Conservation (phyloP, 2,113 vertebrate species). For the Prietella phreatophila region DNA sequence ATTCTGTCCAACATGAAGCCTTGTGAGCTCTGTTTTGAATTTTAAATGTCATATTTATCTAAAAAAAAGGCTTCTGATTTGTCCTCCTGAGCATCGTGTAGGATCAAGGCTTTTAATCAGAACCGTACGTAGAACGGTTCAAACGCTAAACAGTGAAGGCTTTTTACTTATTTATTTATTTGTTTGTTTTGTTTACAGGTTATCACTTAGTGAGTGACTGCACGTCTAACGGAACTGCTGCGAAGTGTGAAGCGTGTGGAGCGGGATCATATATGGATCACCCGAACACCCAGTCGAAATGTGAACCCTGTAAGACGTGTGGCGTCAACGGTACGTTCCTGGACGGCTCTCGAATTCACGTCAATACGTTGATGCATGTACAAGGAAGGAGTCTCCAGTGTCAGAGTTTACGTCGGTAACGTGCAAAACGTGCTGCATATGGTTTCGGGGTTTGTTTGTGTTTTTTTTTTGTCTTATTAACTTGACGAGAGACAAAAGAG, state of each 20-base stretch:
- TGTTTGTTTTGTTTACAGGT: constrained; percentile 54
- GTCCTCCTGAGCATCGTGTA: neutral
- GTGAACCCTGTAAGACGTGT: constrained; percentile 60
- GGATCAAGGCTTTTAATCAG: neutral
- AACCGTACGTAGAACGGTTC: neutral
- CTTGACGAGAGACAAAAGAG: neutral
- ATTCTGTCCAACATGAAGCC: neutral
- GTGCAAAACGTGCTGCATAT: neutral
- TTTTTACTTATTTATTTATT: neutral
- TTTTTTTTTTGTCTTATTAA: neutral
- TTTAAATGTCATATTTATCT: neutral
- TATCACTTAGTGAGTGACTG: constrained; percentile 30
- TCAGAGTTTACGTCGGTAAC: neutral
- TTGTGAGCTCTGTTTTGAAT: neutral
- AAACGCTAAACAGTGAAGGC: neutral
- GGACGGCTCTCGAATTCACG: neutral
- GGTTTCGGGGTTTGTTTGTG: too few relatives aligned
- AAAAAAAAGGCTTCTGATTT: neutral
- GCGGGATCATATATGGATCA: fast-evolving
- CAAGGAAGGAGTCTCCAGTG: neutral
- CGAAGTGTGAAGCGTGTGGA: constrained; percentile 19
- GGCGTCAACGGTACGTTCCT: constrained; percentile 43
- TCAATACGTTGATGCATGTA: too few relatives aligned
- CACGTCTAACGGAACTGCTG: fast-evolving
- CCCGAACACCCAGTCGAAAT: fast-evolving